A percentile compares a stretch with the other conserved stretches of the same genome.
Evolutionary conservation across 53 echinoderm and acorn worm species (phyloP).

Genomic region (Echinometra lucunter): DNA sequence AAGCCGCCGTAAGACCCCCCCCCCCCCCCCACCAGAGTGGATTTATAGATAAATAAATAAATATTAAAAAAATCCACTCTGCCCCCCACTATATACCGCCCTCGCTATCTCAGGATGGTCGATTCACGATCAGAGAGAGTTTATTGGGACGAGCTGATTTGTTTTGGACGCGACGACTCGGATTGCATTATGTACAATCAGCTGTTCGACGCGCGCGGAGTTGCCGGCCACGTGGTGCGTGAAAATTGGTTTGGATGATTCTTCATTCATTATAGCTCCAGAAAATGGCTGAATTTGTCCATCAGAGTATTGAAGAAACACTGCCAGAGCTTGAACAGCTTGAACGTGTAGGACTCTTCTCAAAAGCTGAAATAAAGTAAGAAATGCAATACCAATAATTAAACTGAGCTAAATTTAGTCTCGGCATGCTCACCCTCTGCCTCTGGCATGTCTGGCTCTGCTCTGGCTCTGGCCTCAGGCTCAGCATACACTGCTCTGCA

Average conservation of each 20-base stretch:
- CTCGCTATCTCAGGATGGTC: not conserved
- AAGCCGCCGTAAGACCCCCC: no score
- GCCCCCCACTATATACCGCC: no score
- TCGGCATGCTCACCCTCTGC: no score
- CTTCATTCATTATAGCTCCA: not conserved
- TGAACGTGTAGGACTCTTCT: constrained; percentile 88
- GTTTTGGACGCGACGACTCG: not conserved
- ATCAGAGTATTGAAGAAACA: constrained; percentile 94
- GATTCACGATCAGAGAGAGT: not conserved
- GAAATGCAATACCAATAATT: no score
- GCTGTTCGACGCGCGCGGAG: not conserved
- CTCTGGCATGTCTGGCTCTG: no score
- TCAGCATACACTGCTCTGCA: no score
- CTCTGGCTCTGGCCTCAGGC: no score
- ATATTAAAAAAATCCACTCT: no score
- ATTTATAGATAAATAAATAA: no score
- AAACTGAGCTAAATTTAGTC: no score
- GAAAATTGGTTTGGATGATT: not conserved
- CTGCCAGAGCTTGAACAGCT: constrained; percentile 93
- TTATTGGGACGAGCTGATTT: not conserved
- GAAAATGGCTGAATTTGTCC: constrained; percentile 95
- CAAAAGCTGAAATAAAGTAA: constrained; percentile 93
- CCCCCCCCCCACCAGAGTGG: no score
- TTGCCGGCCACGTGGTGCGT: not conserved
- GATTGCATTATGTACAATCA: not conserved